Conservation (phyloP, 2,797 vertebrate species). For the Poecile montanus region DNA sequence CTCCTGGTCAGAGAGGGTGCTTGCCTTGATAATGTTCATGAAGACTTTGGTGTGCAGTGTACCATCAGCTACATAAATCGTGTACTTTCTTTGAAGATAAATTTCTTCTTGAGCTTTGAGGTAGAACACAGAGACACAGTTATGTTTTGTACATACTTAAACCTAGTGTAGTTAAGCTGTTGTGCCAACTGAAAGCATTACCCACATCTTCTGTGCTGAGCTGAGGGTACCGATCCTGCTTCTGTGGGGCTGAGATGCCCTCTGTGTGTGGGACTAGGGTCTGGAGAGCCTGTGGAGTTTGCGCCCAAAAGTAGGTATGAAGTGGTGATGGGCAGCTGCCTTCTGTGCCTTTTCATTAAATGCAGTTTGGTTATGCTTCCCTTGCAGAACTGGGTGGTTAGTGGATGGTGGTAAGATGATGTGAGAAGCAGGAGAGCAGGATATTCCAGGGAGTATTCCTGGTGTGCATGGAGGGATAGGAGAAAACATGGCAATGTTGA, state of each 20-base stretch:
- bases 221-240: neutral
- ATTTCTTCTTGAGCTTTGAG: neutral
- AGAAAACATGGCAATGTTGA: neutral
- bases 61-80: neutral
- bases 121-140: neutral
- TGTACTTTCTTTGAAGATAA: neutral
- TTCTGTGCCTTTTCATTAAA: neutral
- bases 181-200: neutral
- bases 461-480: neutral
- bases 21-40: neutral
- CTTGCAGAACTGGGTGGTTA: accelerated
- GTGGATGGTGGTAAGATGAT: neutral
- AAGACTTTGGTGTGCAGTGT: neutral
- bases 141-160: neutral
- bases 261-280: neutral
- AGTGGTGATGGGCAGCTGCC: neutral
- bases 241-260: neutral
- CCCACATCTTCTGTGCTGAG: neutral
- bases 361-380: neutral
- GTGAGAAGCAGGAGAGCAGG: neutral
- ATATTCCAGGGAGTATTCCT: neutral
- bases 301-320: accelerated
- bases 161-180: neutral
- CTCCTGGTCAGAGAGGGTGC: neutral
- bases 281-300: neutral